A percentile compares a stretch with the other conserved stretches of the same genome.
Evolutionary conservation across 2,797 vertebrate species (phyloP).

Genomic region (Pseudomugil tenellus): DNA sequence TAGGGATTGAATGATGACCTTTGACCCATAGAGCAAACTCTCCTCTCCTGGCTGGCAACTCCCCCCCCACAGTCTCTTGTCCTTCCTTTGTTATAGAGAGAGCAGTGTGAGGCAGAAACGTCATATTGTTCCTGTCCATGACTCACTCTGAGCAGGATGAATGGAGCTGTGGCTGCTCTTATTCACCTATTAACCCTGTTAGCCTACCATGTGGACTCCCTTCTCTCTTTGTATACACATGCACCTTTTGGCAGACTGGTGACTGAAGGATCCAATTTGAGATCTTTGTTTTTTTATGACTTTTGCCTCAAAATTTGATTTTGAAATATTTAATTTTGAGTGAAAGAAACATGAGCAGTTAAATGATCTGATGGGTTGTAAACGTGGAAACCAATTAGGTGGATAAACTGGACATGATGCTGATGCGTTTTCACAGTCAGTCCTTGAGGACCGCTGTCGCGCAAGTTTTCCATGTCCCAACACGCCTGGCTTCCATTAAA

Average conservation of each 20-base stretch:
- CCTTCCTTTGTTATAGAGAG: slow-evolving; percentile 52
- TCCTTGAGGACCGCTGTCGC: no score
- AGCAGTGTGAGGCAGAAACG: slow-evolving; percentile 51
- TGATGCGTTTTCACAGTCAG: no score
- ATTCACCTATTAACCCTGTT: neutral
- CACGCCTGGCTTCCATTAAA: no score
- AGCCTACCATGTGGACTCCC: neutral
- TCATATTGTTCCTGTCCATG: slow-evolving; percentile 42
- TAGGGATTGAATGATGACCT: slow-evolving; percentile 54
- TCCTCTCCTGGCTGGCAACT: slow-evolving; percentile 29
- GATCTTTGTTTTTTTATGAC: neutral
- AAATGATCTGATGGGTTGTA: no score
- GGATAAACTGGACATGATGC: no score
- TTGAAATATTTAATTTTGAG: no score
- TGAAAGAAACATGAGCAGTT: no score
- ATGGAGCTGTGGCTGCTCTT: slow-evolving; percentile 19
- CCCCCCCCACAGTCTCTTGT: slow-evolving; percentile 45
- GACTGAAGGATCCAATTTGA: neutral
- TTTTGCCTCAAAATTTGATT: no score
- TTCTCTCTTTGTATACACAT: neutral
- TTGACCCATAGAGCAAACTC: slow-evolving; percentile 35
- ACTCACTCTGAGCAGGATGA: slow-evolving; percentile 41
- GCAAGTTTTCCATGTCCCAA: no score
- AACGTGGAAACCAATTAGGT: no score
- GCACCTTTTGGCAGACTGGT: neutral